Evolutionary conservation across 2,113 vertebrate genomes (phyloP), one percentile per base, ranked within the genome.

Genomic region (Arvicanthis niloticus): DNA sequence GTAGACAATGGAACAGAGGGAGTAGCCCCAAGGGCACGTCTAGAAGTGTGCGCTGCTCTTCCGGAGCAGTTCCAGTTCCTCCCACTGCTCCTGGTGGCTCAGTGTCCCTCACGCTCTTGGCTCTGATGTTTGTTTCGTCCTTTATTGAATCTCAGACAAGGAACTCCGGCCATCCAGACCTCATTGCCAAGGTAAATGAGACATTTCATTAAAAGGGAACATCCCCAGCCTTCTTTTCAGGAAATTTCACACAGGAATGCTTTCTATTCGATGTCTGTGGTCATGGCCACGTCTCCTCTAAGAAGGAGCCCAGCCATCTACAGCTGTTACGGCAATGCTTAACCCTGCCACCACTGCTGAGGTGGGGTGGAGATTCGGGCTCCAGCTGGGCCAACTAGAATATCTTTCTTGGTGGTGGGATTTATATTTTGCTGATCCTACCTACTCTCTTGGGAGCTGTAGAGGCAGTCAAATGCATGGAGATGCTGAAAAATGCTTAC

Each of bases 191-290:
- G n/a, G 72, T 67, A 78, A 93, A 62, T n/a, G 56, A 68, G 87
- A 90, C 73, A 75, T 93, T 89, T 91, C 53, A 68, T n/a, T 95
- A 80, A 67, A 95, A 91, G 60, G n/a, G 34, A 84, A 16, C 42
- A 88, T 84, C 88, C 42, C 84, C 31, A 31, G 75, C 67, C 48
- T 45, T 48, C 45, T 6, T 48, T 48, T 48, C 45, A 48, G 45
- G 45, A 48, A 48, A 48, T 91, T 67, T 62, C 37, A 89, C 60
- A 93, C 34, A 73, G 31, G 73, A 48, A 2, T 67, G 60, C 91
- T 93, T 93, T 96, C 88, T 40, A 62, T 73, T 72, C 82, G 45
- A 34, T 73, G 34, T 82, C 88, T 93, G 76, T 92, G 89, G 82
- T 58, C 77, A 89, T 19, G 48, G 10, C 58, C 58, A 86, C 2